Base-by-base conservation (phyloP, 2,113 vertebrate genomes). In the Istiophorus platypterus region DNA sequence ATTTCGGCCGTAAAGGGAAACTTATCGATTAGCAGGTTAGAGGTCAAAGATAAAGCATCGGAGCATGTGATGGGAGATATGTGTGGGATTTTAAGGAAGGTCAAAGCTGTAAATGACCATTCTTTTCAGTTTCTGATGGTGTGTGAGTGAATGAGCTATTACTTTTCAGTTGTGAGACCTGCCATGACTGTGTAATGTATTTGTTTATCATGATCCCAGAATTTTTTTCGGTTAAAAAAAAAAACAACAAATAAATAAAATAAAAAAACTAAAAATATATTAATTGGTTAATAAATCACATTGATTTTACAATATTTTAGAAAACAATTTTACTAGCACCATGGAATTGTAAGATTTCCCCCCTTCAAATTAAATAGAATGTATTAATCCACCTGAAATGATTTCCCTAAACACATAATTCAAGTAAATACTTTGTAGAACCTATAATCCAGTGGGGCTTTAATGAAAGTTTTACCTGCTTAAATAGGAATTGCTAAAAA, bases 391-490 rank as follows among this genome's bases (percentile, higher is more conserved):
- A 5, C 51, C 7, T 12, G 63, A 22, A 59, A 70, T 29, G 49
- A 8, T 66, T 75, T 51, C 10, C 7, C 41, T 24, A 58, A 79
- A 75, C 42, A 69, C 24, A 42, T 66, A 26, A 59, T 31, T 51
- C 75, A 24, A 72, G 66, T 78, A 63, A 66, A 84, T 78, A 18
- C 75, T 70, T 74, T 80, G 57, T 20, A 47, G 24, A 59, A 47
- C 24, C 45, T 63, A 45, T 61, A 69, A 86, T 84, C 59, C 63
- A 81, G 45, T 67, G 78, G 31, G 63, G 61, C 31, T 69, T 82
- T 74, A 86, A 91, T 89, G 88, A 85, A 85, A 82, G 75, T 84
- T 83, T 91, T 63, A 64, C 81, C 86, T 45, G 26, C 66, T 84
- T 72, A 68, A 68, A 81, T 73, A 88, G 52, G 57, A 88, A 79